A percentile compares a stretch with the other conserved stretches of the same genome.
These are phyloP conservation scores for Galaxea fascicularis DNA, from an alignment of 92 coral and sea anemone genomes.

Conservation along the genomic window DNA sequence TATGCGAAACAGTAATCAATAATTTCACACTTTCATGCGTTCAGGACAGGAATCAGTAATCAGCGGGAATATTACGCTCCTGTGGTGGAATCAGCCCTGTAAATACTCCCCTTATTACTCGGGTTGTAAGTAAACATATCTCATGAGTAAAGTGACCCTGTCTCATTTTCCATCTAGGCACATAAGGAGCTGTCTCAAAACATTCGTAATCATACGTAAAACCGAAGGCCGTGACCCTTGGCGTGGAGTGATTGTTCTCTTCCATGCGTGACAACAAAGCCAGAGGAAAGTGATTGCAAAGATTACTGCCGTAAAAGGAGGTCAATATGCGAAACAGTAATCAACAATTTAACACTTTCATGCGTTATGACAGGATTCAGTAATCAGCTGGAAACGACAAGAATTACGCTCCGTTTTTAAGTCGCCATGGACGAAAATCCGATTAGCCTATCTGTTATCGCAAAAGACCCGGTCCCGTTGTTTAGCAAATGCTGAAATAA, in stretches of 20 bases:
- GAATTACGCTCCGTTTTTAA: background rate
- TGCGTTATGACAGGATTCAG: background rate
- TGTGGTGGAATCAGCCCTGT: too few relatives aligned
- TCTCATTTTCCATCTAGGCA: background rate
- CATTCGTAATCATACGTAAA: conserved; percentile 1
- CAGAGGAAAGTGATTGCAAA: background rate
- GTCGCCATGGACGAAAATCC: conserved; percentile 1
- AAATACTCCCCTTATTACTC: too few relatives aligned
- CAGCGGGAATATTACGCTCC: too few relatives aligned
- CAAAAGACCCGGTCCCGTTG: background rate
- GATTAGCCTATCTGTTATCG: background rate
- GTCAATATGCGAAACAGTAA: background rate
- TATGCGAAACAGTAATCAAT: conserved; percentile 1
- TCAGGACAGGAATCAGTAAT: background rate
- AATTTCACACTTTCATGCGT: conserved; percentile 1
- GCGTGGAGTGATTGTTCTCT: background rate
- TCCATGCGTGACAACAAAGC: background rate
- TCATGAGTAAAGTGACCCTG: background rate
- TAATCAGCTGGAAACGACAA: background rate
- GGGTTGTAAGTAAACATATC: too few relatives aligned
- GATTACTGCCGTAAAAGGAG: background rate
- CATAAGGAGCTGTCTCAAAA: background rate
- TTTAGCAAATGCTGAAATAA: conserved; percentile 12
- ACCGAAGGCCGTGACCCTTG: background rate
- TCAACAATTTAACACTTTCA: conserved; percentile 20